Evolutionary conservation across 1,140 invertebrate genomes (phyloP), one percentile per base, ranked within the genome.

Genomic region (Charaxes varanes): DNA sequence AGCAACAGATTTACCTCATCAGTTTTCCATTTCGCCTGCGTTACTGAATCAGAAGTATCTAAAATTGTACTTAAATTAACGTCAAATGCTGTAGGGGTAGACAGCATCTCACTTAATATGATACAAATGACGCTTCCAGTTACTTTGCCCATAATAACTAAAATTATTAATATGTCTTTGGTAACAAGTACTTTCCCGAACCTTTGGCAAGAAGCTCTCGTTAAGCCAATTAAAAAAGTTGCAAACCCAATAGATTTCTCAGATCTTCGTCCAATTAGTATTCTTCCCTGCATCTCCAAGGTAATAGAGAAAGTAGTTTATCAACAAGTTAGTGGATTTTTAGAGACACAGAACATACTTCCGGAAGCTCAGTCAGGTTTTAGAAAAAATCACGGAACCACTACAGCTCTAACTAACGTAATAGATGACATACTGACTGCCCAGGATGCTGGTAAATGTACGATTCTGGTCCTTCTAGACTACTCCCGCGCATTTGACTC

Each of bases 81-180:
- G n/a, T n/a, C 37, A n/a, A 30, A 40, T 5, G 37, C 37, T 4
- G 11, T 30, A 7, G 27, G 37, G 19, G 16, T 40, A 15, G 38
- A 33, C 12, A 30, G 30, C 18, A 18, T 41, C 2, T 41, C 38
- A 0, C 14, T 41, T 2, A 30, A 41, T 12, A 41, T 41, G 38
- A 4, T 41, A 0, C 16, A 6, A 6, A 6, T 41, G 13, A 16
- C 14, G 1, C 12, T 26, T 4, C 15, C 38, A 3, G 3, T 6
- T 7, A 26, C 38, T 4, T 11, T 33, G 3, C 17, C 28, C 5
- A n/a, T 18, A 2, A 14, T 41, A 2, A 41, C 38, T 2, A 6
- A 26, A 1, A 26, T 41, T 14, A 33, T 33, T 2, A 41, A 41
- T 26, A 24, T 4, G 2, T 41, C 38, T 11, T 14, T 31, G 8